phyloP scores from a whole-genome alignment of 2,113 vertebrate species.

The Promerops cafer region DNA sequence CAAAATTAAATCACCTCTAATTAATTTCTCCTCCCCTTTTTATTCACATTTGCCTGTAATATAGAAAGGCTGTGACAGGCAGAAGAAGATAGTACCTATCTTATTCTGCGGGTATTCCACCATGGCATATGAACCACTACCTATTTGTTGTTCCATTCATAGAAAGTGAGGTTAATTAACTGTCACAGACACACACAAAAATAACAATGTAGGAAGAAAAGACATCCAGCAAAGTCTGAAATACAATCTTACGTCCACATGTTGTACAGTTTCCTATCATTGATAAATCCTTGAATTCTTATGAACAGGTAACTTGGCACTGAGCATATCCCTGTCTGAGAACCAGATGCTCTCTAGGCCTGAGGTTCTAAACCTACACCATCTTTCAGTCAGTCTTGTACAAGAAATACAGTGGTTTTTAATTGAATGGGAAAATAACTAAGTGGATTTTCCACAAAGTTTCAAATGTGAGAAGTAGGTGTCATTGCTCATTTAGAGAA shows the following conservation, averaged over 20 bases:
- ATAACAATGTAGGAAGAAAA: neutral
- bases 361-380: neutral
- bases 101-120: neutral
- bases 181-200: neutral
- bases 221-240: neutral
- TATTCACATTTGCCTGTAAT: neutral
- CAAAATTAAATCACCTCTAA: neutral
- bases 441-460: neutral
- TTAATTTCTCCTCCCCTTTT: neutral
- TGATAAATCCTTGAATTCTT: neutral
- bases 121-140: accelerated
- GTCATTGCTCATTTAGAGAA: neutral
- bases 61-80: neutral
- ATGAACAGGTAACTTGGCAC: neutral
- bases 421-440: neutral
- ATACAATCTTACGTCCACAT: neutral
- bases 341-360: neutral
- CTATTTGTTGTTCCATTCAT: neutral
- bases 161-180: neutral
- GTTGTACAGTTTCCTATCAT: neutral
- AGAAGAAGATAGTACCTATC: neutral
- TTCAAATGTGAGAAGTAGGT: neutral
- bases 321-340: neutral
- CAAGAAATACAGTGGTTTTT: neutral
- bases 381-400: neutral